Evolutionary conservation across 2,888 invertebrate species (phyloP).

Genomic region (Drosophila imparisetae): DNA sequence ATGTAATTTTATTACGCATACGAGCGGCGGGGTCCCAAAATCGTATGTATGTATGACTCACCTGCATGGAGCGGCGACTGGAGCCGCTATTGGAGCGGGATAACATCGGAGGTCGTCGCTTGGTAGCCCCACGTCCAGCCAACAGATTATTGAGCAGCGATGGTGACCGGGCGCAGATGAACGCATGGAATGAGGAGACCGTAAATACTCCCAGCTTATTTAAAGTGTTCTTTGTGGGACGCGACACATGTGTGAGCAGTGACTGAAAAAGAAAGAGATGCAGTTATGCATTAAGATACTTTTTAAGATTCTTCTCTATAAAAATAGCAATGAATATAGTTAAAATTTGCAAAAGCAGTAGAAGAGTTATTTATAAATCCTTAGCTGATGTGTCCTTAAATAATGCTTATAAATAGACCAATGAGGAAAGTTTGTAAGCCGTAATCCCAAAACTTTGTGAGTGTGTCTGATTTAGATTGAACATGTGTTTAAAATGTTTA

Average conservation of each 20-base stretch:
- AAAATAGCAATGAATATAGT: not conserved
- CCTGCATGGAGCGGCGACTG: conserved; percentile 94
- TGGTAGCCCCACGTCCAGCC: conserved; percentile 95
- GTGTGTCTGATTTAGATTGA: conserved; percentile 2
- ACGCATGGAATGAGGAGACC: conserved; percentile 98
- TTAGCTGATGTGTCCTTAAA: not conserved
- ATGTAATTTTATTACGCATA: conserved; percentile 75
- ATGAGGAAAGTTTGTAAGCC: not conserved
- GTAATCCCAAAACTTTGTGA: not conserved
- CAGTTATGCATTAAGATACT: not conserved
- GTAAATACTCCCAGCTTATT: conserved; percentile 98
- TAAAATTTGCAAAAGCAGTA: too few relatives aligned
- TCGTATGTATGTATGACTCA: conserved; percentile 80
- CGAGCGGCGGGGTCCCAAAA: conserved; percentile 41
- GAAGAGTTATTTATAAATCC: conserved; percentile 1
- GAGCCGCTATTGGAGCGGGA: conserved; percentile 95
- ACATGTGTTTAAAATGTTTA: not conserved
- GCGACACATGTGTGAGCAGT: conserved; percentile 96
- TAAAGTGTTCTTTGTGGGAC: conserved; percentile 96
- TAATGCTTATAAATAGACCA: not conserved
- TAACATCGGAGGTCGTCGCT: conserved; percentile 94
- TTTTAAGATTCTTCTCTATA: not conserved
- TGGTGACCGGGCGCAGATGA: conserved; percentile 98
- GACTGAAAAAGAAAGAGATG: conserved; percentile 88
- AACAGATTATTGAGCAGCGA: conserved; percentile 95